Base-by-base conservation (phyloP, 2,797 vertebrate species). In the Acipenser oxyrinchus region DNA sequence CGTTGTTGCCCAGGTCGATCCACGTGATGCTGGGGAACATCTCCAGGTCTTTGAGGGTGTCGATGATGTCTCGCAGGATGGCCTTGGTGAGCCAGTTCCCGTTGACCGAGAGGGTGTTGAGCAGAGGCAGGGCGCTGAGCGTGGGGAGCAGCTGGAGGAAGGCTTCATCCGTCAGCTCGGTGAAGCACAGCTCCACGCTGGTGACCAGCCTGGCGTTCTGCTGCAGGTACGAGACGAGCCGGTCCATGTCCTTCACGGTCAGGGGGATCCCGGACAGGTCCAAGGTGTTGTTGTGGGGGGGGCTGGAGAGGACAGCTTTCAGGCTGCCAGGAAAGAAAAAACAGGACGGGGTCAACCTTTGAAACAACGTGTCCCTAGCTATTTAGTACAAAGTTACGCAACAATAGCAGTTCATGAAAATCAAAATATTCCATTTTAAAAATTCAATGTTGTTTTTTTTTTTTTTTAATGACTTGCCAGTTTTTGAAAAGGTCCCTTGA, bases 1-100 rank as follows among this genome's bases (percentile, higher is more conserved):
- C 97, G 0, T 99, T 99, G 88, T 99, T 99, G 68, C 97, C 97
- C 23, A 99, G 86, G 73, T 99, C 97, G 0, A 99, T 96, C 97
- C 97, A 99, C 0, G 93, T 95, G 81, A 99, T 83, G 1, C 82
- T 90, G 48, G 96, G 96, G 74, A 99, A 99, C 69, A 92, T 94
- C 57, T 81, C 88, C 4, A 91, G 88, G 78, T 99, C 94, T 79
- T 98, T 99, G 57, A 99, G 85, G 11, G 87, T 84, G 1, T 99
- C 96, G 0, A 95, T 98, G 76, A 99, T 87, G 79, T 98, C 94
- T 13, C 94, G 92, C 1, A 99, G 90, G 65, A 99, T 63, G 0
- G 90, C 83, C 72, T 93, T 86, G 11, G 97, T 99, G 71, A 99
- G 86, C 58, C 94, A 82, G 90, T 99, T 99, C 71, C 96, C 95